A percentile compares a stretch with the other conserved stretches of the same genome.
Evolutionary conservation across 2,113 vertebrate genomes (phyloP).

Genomic region (Delphinapterus leucas): DNA sequence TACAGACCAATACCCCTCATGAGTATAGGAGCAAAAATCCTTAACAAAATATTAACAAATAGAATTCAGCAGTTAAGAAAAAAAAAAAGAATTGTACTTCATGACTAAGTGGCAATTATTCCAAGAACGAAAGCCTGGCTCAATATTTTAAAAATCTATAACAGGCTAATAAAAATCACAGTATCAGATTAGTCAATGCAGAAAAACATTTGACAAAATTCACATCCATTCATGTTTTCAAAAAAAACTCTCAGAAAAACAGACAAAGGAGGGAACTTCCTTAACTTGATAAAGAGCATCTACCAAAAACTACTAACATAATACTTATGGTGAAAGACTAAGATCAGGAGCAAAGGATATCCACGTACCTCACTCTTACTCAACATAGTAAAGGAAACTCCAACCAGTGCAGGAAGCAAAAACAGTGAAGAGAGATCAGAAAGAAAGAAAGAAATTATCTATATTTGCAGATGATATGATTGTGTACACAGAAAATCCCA

Average conservation of each 20-base stretch:
- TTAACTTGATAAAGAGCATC: background rate
- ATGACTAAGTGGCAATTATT: background rate
- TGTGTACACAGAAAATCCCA: background rate
- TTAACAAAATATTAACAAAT: background rate
- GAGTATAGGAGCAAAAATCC: background rate
- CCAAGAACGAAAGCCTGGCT: background rate
- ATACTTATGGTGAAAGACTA: background rate
- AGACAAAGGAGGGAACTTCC: background rate
- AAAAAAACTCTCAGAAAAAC: background rate
- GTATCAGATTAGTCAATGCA: background rate
- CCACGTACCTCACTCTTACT: background rate
- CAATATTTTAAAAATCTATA: background rate
- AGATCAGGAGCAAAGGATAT: background rate
- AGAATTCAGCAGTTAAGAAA: background rate
- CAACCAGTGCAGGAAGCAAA: background rate
- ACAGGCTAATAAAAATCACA: background rate
- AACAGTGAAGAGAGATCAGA: background rate
- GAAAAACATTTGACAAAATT: background rate
- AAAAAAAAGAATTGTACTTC: background rate
- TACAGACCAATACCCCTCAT: background rate
- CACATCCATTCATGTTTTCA: background rate
- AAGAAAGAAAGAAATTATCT: background rate
- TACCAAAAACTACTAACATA: background rate
- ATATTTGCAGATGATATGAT: background rate
- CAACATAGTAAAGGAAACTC: background rate